Evolutionary conservation across 2,888 invertebrate species (phyloP).

Genomic region (Patella pellucida): DNA sequence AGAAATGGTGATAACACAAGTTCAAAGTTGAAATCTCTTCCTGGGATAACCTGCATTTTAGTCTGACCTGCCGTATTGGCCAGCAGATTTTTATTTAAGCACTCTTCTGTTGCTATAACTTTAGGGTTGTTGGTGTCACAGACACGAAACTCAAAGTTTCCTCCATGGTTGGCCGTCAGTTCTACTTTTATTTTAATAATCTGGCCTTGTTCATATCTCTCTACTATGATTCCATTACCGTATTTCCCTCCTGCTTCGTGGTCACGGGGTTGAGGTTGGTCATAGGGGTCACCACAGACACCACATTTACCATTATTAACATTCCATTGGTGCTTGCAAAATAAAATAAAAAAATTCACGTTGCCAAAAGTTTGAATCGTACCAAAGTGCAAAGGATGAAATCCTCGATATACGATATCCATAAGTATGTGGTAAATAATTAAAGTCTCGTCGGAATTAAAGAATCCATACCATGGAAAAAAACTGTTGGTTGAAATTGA

Average conservation of each 20-base stretch:
- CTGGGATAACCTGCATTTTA: neutral
- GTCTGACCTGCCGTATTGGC: neutral
- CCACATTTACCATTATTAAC: constrained; percentile 28
- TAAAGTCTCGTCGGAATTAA: no score
- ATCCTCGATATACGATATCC: no score
- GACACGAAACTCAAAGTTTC: constrained; percentile 29
- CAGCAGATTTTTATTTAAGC: constrained; percentile 24
- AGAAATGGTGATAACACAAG: constrained; percentile 25
- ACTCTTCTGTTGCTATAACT: constrained; percentile 11
- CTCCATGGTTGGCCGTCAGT: constrained; percentile 29
- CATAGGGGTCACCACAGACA: constrained; percentile 29
- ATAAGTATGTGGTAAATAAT: no score
- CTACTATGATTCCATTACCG: constrained; percentile 19
- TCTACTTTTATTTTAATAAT: constrained; percentile 22
- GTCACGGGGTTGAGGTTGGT: constrained; percentile 22
- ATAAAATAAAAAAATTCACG: neutral
- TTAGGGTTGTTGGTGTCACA: constrained; percentile 21
- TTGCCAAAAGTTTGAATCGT: no score
- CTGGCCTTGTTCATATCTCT: constrained; percentile 20
- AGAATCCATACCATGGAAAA: no score
- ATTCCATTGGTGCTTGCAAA: constrained; percentile 24
- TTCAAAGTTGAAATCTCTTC: constrained; percentile 16
- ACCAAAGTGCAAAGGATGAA: no score
- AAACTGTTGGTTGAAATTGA: no score
- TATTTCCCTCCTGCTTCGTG: constrained; percentile 27